A percentile compares a stretch with the other conserved stretches of the same genome.
Conservation (phyloP, 53 echinoderm and acorn worm genomes). For the Crossaster papposus region DNA sequence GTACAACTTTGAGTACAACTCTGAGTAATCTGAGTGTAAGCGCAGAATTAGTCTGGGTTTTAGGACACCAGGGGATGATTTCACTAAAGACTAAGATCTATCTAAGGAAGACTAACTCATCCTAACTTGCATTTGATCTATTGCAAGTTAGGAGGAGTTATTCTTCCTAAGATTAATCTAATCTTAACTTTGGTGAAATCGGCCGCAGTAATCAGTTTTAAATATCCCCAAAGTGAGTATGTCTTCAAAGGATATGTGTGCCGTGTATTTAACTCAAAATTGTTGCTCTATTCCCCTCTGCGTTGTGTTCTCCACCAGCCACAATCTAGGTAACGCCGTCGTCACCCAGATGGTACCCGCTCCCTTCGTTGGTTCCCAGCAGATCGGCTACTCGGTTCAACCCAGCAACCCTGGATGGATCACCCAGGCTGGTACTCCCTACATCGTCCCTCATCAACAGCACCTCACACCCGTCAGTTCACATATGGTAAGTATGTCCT, state of each 20-base stretch:
- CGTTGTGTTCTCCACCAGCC: constrained; percentile 32
- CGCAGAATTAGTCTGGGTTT: no score
- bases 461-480: constrained; percentile 79
- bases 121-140: no score
- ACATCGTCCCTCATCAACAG: constrained; percentile 83
- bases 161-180: no score
- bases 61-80: no score
- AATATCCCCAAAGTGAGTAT: no score
- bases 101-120: no score
- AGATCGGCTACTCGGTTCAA: constrained; percentile 39
- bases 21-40: no score
- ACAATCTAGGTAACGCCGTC: constrained; percentile 46
- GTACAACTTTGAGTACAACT: neutral
- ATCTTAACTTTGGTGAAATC: no score
- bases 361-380: constrained; percentile 44
- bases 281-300: neutral
- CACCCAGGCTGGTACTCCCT: constrained; percentile 55
- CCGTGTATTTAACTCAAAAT: neutral
- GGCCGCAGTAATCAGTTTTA: no score
- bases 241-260: neutral
- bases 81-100: no score
- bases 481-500: constrained; percentile 34
- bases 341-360: constrained; percentile 44
- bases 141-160: no score
- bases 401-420: constrained; percentile 47